Evolutionary conservation across 2,888 invertebrate species (phyloP).

Genomic region (Diplolepis rosae): DNA sequence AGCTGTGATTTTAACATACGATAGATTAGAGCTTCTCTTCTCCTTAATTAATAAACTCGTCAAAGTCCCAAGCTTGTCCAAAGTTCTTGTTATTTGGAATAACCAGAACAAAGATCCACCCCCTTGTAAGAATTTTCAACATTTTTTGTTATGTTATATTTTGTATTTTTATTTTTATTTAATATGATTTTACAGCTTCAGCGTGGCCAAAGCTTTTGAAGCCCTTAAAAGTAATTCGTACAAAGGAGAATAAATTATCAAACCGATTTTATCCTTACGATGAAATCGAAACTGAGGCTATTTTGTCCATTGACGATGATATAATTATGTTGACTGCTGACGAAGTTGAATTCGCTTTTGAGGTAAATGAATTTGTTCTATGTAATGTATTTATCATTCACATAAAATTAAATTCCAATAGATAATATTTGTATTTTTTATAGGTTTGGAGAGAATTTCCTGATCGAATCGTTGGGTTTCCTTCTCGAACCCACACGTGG

Average conservation of each 20-base stretch:
- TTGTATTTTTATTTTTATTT: background rate
- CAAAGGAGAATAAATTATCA: constrained; percentile 93
- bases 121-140: constrained; percentile 79
- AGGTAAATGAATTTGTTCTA: constrained; percentile 67
- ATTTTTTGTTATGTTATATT: constrained; percentile 3
- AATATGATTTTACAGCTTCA: constrained; percentile 78
- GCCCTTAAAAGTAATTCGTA: constrained; percentile 92
- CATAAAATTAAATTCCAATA: background rate
- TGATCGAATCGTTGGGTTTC: constrained; percentile 96
- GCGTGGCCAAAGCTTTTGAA: constrained; percentile 92
- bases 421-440: constrained; percentile 69
- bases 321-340: constrained; percentile 96
- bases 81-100: constrained; percentile 97
- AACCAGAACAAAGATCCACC: constrained; percentile 94
- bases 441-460: constrained; percentile 98
- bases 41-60: constrained; percentile 89
- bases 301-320: constrained; percentile 96
- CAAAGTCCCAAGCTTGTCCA: constrained; percentile 90
- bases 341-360: constrained; percentile 95
- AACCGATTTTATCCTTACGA: constrained; percentile 96
- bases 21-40: constrained; percentile 92
- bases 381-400: background rate
- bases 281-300: constrained; percentile 97
- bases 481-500: constrained; percentile 95
- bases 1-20: constrained; percentile 95